Evolutionary conservation across 2,888 invertebrate genomes (phyloP), one percentile per base, ranked within the genome.

Genomic region (Augochlorella aurata): DNA sequence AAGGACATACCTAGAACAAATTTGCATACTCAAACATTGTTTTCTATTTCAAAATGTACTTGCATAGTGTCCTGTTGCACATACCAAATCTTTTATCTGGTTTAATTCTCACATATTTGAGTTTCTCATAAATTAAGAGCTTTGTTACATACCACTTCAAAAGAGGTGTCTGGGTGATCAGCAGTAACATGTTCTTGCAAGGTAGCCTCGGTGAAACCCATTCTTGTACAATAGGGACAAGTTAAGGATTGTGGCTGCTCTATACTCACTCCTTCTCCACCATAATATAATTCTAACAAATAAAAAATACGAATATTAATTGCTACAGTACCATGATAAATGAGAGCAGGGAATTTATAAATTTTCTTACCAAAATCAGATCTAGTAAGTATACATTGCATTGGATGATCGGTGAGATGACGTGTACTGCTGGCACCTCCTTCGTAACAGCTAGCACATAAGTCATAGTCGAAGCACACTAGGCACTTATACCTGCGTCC

Each of bases 401-500:
- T 98, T 81, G 99, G 98, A 95, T 99, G 99, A 94, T 98, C 98
- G 91, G 97, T 97, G 89, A 97, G 97, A 94, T 99, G 99, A 91
- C 98, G 96, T 89, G 98, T 97, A 90, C 97, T 97, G 86, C 97
- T 97, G 87, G 97, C 97, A 92, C 98, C 98, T 91, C 97, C 96
- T 94, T 99, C 98, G 94, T 98, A 99, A 94, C 99, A 99, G 92
- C 97, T 96, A 92, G 98, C 97, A 95, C 99, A 99, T 92, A 99
- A 95, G 95, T 99, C 99, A 95, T 99, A 99, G 95, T 99, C 99
- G 94, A 98, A 99, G 95, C 99, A 99, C 92, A 99, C 97, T 94
- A 99, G 96, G 95, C 99, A 99, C 96, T 99, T 99, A 95, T 98
- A 99, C 92, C 99, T 97, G 94, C 98, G 97, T 92, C 99, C 99